phyloP scores from a whole-genome alignment of 2,888 invertebrate species.

The Hirtodrosophila histrioides region DNA sequence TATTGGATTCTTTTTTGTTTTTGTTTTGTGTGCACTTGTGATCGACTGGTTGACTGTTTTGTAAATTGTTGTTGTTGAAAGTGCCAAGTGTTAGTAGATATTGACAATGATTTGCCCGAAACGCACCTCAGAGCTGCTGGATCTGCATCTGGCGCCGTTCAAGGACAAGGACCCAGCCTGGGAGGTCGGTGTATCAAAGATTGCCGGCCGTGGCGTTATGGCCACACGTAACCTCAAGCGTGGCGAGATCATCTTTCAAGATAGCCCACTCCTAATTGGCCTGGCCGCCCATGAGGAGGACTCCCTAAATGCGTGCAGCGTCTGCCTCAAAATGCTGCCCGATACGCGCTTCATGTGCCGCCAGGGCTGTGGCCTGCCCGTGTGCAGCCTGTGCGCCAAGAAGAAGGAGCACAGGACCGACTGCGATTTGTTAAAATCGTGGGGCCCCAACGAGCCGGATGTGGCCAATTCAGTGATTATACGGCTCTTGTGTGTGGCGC shows the following conservation, averaged over 20 bases:
- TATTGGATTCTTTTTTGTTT: constrained; percentile 20
- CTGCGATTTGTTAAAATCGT: constrained; percentile 87
- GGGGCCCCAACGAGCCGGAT: constrained; percentile 85
- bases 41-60: constrained; percentile 9
- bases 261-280: constrained; percentile 89
- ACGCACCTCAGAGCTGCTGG: constrained; percentile 81
- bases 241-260: constrained; percentile 90
- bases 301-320: constrained; percentile 87
- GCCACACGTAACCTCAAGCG: constrained; percentile 87
- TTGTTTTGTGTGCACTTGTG: constrained; percentile 31
- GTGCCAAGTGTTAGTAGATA: constrained; percentile 4
- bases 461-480: constrained; percentile 82
- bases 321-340: constrained; percentile 86
- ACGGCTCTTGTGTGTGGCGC: constrained; percentile 79
- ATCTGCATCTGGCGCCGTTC: constrained; percentile 80
- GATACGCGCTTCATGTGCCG: constrained; percentile 86
- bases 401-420: constrained; percentile 87
- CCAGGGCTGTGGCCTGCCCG: constrained; percentile 88
- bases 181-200: constrained; percentile 86
- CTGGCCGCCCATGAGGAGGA: constrained; percentile 86
- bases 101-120: constrained; percentile 81
- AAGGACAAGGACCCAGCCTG: constrained; percentile 85
- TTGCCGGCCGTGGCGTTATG: constrained; percentile 90
- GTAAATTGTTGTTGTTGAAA: constrained; percentile 13
- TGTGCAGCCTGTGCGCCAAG: constrained; percentile 89